Base-by-base conservation (phyloP, 2,113 vertebrate species). In the Mirounga angustirostris region DNA sequence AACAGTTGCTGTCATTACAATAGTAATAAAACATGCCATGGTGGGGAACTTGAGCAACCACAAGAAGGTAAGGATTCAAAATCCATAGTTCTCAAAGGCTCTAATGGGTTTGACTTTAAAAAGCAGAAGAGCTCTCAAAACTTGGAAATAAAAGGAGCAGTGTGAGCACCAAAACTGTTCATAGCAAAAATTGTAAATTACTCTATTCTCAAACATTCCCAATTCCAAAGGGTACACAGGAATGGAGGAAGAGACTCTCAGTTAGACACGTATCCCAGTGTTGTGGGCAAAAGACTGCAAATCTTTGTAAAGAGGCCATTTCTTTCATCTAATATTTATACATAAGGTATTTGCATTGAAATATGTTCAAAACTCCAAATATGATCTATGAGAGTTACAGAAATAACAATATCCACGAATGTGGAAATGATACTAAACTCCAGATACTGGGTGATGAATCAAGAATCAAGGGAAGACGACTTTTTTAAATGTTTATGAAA, bases 401-500 rank as follows among this genome's bases (percentile, higher is more conserved):
- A 96, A 67, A 59, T 46, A 65, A 67, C 30, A 67, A 6, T 19
- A 76, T 18, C 40, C 56, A 40, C 19, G 61, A 63, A 52, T 50
- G 36, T 36, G 65, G 69, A 84, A 79, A 19, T 40, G 52, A 93
- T 40, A 56, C 33, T 19, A 50, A 83, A 91, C 4, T 50, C 33
- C 63, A 97, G n/a, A 54, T 71, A 82, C 21, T 43, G 24, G 24
- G 2, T 13, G 46, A 80, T 78, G n/a, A 69, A 76, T 61, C 28
- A 40, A 90, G 82, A 79, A 43, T 26, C 26, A 13, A 52, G 52
- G 67, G 56, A 18, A 83, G 88, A 83, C 36, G 21, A 33, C 43
- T 95, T 94, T 90, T 91, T 5, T 28, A 76, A 89, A 81, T 24
- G 63, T 74, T 91, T 26, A 7, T 52, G 40, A 97, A 94, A 56